These are phyloP conservation scores for Spicauda simplicius DNA, from an alignment of 2,888 invertebrate genomes.

Conservation along the genomic window DNA sequence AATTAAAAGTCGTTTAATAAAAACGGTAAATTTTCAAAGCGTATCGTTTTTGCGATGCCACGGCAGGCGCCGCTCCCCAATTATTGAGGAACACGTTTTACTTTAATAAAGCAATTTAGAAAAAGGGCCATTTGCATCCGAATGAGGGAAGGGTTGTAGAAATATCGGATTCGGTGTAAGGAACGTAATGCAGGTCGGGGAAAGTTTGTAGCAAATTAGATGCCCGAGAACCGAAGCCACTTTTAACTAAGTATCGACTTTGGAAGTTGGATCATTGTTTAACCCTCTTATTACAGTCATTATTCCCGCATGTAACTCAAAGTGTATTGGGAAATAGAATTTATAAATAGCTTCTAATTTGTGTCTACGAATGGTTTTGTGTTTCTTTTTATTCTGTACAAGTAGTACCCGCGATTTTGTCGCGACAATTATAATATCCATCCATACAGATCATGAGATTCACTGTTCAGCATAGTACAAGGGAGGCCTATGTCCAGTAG, in stretches of 20 bases:
- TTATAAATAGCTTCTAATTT: too few relatives aligned
- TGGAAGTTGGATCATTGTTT: constrained; percentile 20
- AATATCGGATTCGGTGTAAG: constrained; percentile 37
- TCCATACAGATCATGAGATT: too few relatives aligned
- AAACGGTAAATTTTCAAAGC: constrained; percentile 54
- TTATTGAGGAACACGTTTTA: constrained; percentile 77
- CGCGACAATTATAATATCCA: too few relatives aligned
- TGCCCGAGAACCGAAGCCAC: background rate
- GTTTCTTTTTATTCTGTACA: too few relatives aligned
- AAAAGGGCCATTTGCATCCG: constrained; percentile 75
- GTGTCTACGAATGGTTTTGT: too few relatives aligned
- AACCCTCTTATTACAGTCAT: constrained; percentile 8
- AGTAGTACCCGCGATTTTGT: too few relatives aligned
- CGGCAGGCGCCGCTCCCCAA: constrained; percentile 40
- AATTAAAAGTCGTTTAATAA: constrained; percentile 63
- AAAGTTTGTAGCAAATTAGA: constrained; percentile 9
- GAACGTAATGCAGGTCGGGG: constrained; percentile 22
- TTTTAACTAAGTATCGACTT: constrained; percentile 17
- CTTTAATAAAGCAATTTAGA: constrained; percentile 81
- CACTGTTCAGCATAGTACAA: too few relatives aligned
- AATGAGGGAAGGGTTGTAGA: constrained; percentile 67
- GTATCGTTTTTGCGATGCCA: constrained; percentile 39
- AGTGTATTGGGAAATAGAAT: too few relatives aligned
- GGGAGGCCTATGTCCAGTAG: too few relatives aligned
- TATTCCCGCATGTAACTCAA: background rate